Conservation (phyloP, 2,113 vertebrate genomes). For the Phyllostomus discolor region DNA sequence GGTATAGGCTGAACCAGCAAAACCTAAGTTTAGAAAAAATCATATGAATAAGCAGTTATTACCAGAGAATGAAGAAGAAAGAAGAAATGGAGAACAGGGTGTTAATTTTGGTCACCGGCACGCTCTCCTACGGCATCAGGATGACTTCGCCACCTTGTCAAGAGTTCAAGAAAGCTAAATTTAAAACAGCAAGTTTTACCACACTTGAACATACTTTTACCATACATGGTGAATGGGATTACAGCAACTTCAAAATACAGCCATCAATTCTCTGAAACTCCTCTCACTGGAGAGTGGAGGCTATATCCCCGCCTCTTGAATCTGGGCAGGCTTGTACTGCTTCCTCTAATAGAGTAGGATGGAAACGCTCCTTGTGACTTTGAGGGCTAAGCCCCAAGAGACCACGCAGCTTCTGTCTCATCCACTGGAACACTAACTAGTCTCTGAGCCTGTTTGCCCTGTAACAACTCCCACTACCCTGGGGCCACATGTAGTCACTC, state of each 20-base stretch:
- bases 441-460: neutral
- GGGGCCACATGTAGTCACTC: too few relatives aligned
- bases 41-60: neutral
- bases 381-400: neutral
- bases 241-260: neutral
- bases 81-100: neutral
- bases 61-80: neutral
- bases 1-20: neutral
- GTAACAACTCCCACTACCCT: neutral
- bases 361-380: neutral
- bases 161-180: neutral
- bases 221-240: neutral
- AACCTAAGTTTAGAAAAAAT: neutral
- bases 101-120: neutral
- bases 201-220: neutral
- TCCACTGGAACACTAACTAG: neutral
- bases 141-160: neutral
- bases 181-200: neutral
- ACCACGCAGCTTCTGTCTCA: neutral
- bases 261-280: neutral
- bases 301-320: neutral
- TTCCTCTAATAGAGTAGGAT: neutral
- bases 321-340: neutral
- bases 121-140: neutral
- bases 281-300: neutral